These are phyloP conservation scores for Neoitamus cyanurus DNA, from an alignment of 2,888 invertebrate species.

Conservation along the genomic window DNA sequence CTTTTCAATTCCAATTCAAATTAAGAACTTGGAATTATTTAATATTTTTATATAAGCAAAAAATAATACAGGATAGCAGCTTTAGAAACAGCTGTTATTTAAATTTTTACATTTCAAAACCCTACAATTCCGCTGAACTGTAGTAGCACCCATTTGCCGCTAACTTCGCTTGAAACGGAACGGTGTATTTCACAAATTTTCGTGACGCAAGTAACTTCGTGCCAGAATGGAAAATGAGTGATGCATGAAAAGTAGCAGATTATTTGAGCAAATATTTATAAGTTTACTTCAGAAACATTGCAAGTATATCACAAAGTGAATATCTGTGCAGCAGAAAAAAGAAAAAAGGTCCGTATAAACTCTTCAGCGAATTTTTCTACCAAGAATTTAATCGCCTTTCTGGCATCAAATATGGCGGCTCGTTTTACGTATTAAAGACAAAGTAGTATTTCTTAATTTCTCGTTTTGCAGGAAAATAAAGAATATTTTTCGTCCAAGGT, in stretches of 20 bases:
- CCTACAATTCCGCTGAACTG: not conserved
- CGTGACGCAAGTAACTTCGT: not conserved
- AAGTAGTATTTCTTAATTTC: not conserved
- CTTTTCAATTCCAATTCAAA: not conserved
- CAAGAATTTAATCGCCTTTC: not conserved
- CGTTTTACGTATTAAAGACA: not conserved
- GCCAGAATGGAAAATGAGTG: not conserved
- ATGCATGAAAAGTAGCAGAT: not conserved
- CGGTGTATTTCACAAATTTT: not conserved
- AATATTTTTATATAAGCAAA: not conserved
- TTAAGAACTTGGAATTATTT: not conserved
- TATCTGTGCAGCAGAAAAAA: not conserved
- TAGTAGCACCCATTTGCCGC: not conserved
- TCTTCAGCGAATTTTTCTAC: too few species aligned
- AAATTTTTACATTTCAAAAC: not conserved
- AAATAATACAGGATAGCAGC: too few species aligned
- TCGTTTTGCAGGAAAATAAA: conserved; percentile 8
- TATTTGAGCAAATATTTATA: not conserved
- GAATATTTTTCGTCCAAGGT: conserved; percentile 11
- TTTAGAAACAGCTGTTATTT: not conserved
- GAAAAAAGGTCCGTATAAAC: not conserved
- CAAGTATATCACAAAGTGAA: not conserved
- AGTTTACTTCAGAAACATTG: not conserved
- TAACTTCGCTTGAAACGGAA: not conserved
- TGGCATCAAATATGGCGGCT: conserved; percentile 33